Percentiles rank a stretch among this genome's conserved stretches.
Conservation (phyloP, 2,113 vertebrate genomes). For the Paradisaea rubra region DNA sequence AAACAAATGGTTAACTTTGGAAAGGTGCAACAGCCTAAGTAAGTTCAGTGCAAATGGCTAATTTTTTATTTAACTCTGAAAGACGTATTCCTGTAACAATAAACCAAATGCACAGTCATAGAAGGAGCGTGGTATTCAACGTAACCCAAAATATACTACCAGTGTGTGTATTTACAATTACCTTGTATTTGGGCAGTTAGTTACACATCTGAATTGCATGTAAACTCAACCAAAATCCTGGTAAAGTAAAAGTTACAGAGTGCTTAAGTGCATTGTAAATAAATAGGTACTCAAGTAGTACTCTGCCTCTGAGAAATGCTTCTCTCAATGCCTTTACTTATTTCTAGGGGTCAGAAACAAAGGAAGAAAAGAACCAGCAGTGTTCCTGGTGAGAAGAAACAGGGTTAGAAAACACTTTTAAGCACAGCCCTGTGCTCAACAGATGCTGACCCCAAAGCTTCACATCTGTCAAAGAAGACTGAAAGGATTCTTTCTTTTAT, state of each 20-base stretch:
- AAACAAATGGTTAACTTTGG: slow-evolving; percentile 64
- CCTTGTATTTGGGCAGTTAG: slow-evolving; percentile 16
- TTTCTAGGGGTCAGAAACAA: neutral
- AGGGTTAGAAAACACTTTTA: neutral
- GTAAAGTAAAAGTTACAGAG: slow-evolving; percentile 48
- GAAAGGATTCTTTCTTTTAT: neutral
- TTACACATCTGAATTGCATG: slow-evolving; percentile 14
- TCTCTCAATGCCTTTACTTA: neutral
- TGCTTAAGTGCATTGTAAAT: slow-evolving; percentile 52
- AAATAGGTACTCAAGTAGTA: slow-evolving; percentile 48
- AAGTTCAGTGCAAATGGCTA: slow-evolving; percentile 72
- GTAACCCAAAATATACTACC: neutral
- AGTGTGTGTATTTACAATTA: slow-evolving; percentile 21
- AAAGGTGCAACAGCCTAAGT: slow-evolving; percentile 70
- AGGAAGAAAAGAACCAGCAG: neutral
- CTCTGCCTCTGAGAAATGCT: neutral
- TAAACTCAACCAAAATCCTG: slow-evolving; percentile 46
- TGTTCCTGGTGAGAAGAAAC: neutral
- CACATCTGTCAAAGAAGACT: neutral
- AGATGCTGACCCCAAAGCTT: slow-evolving; percentile 3
- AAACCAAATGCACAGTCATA: slow-evolving; percentile 19
- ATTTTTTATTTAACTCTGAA: slow-evolving; percentile 29
- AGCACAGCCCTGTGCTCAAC: neutral
- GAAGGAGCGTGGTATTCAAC: neutral
- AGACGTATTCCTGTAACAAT: neutral